Base-by-base conservation (phyloP, 2,797 vertebrate genomes). In the Mionectes olivaceus region DNA sequence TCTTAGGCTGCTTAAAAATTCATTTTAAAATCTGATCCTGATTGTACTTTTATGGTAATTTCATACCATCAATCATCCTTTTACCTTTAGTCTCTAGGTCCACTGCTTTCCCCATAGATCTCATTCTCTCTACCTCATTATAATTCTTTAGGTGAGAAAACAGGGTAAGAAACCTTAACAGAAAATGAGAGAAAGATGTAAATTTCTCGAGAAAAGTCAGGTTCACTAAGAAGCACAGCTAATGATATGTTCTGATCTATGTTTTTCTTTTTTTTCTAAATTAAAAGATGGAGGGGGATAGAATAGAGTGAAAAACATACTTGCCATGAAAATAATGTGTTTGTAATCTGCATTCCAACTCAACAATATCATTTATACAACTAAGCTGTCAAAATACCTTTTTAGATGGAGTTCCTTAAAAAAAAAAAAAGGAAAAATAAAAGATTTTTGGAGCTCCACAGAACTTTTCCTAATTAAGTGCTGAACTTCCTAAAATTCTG, bases 31-130 rank as follows among this genome's bases (percentile, higher is more conserved):
- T 98, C 99, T 98, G 98, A 99, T 99, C 98, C 99, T 99, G 99
- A 99, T 99, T 99, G 99, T 99, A 99, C 99, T 99, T 99, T 98
- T 99, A 99, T 99, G 99, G 98, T 99, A 99, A 99, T 99, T 98
- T 98, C 98, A 98, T 98, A 98, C 99, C 98, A 99, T 99, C 99
- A 99, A 98, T 99, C 98, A 98, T 98, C 98, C 98, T 98, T 98
- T 99, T 99, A 98, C 98, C 99, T 99, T 98, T 98, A 98, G 98
- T 99, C 99, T 99, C 98, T 98, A 98, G 98, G 99, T 99, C 99
- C 98, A 98, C 97, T 95, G 97, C 97, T 98, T 98, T 99, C 99
- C 99, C 99, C 97, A 98, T 97, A 99, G 99, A 99, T 98, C 98
- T 98, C 98, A 98, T 98, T 98, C 98, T 98, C 98, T 99, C 98